Percentiles rank a stretch among this genome's conserved stretches.
phyloP scores from a whole-genome alignment of 2,888 invertebrate species.

The Diloba caeruleocephala region DNA sequence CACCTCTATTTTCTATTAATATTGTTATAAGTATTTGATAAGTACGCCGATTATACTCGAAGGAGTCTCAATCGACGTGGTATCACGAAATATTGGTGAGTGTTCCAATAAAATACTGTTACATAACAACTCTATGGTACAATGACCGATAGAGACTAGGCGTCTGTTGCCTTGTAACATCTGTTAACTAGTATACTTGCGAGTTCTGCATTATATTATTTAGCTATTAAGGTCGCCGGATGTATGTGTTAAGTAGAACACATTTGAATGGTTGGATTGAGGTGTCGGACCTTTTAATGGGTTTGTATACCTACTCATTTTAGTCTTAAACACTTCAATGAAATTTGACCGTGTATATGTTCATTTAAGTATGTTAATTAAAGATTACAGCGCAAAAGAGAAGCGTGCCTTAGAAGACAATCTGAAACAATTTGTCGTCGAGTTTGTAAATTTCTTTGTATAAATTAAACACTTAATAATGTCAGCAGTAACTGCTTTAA shows the following conservation, averaged over 20 bases:
- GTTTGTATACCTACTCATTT: conserved; percentile 34
- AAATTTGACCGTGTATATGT: conserved; percentile 38
- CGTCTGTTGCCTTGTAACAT: conserved; percentile 43
- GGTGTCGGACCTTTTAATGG: conserved; percentile 45
- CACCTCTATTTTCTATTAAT: conserved; percentile 25
- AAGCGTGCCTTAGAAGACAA: conserved; percentile 28
- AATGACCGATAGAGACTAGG: conserved; percentile 70
- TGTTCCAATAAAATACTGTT: conserved; percentile 18
- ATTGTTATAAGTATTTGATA: conserved; percentile 23
- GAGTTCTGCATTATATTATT: conserved; percentile 59
- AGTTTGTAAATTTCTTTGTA: conserved; percentile 23
- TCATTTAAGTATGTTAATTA: conserved; percentile 35
- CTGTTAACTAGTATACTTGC: conserved; percentile 31
- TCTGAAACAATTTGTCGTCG: conserved; percentile 7
- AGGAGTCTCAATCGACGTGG: conserved; percentile 66
- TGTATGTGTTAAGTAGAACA: conserved; percentile 69
- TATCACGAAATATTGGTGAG: conserved; percentile 66
- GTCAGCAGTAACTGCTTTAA: conserved; percentile 19
- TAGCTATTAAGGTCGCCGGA: conserved; percentile 74
- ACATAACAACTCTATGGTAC: conserved; percentile 58
- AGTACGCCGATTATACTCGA: conserved; percentile 54
- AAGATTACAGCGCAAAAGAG: conserved; percentile 31
- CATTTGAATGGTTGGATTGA: conserved; percentile 69
- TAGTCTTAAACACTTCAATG: conserved; percentile 40
- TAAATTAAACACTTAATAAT: conserved; percentile 10